Evolutionary conservation across 2,797 vertebrate species (phyloP).

Genomic region (Onychomys arenicola): DNA sequence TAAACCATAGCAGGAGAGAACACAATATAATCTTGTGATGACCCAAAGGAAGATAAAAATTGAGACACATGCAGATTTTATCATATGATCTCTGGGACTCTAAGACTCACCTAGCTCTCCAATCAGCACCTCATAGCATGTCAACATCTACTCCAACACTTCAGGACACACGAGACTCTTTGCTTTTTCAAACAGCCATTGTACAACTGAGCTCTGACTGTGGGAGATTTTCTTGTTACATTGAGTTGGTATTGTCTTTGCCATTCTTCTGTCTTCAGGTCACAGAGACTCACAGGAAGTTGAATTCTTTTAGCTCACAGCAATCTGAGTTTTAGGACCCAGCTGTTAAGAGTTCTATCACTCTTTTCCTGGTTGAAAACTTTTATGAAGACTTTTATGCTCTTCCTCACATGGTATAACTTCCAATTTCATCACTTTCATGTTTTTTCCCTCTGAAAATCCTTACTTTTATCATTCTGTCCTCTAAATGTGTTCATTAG

Average conservation of each 20-base stretch:
- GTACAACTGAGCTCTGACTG: not conserved
- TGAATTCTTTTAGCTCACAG: not conserved
- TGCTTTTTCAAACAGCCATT: not conserved
- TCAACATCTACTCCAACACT: not conserved
- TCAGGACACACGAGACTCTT: not conserved
- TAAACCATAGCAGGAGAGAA: not conserved
- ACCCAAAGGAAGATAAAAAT: conserved; percentile 2
- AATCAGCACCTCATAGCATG: not conserved
- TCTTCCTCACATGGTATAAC: not conserved
- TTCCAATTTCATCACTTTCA: not conserved
- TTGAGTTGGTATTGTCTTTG: not conserved
- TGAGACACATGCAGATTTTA: not conserved
- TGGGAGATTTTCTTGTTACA: not conserved
- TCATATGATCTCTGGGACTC: not conserved
- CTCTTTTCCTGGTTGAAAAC: not conserved
- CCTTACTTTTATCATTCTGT: not conserved
- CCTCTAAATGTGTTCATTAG: conserved; percentile 5
- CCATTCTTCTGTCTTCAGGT: not conserved
- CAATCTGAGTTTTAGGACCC: not conserved
- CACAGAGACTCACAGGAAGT: not conserved
- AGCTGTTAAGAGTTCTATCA: not conserved
- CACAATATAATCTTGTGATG: not conserved
- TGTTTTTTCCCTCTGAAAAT: not conserved
- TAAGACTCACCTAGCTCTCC: not conserved
- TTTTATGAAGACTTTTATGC: not conserved